Base-by-base conservation (phyloP, 1,140 invertebrate genomes). In the Microplitis demolitor region DNA sequence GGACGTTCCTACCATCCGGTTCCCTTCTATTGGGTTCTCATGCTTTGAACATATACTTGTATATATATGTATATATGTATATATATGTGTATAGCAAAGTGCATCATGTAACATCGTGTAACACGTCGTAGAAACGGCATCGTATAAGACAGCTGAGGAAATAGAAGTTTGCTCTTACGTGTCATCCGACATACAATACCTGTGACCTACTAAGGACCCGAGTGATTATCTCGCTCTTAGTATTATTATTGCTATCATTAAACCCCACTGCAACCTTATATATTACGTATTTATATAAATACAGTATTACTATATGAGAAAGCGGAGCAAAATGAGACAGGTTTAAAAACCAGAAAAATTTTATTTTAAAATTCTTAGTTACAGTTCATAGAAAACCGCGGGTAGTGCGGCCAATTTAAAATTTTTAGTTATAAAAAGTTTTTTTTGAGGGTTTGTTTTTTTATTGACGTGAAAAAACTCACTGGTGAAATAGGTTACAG, bases 1-100 rank as follows among this genome's bases (percentile, higher is more conserved):
- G 69, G 69, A 76, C 66, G 72, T 69, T 66, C 64, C 69, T 69
- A 74, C 63, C 72, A 74, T 76, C 75, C 75, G 75, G 75, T 69
- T 64, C 66, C 66, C 58, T 67, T 62, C 6, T 31, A 39, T 56
- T 72, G 39, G 66, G 69, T 56, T 56, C 45, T 35, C 39, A 16
- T 16, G n/a, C n/a, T 31, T 51, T n/a, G 71, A 69, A 64, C 50
- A 61, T 68, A 11, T 11, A 45, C 11, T 5, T 39, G 5, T 39
- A 9, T 5, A 9, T 39, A 2, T 39, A 73, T 72, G 69, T 51
- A 61, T 68, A 11, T 11, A 45, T 45, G 39, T 45, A 6, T 45
- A 11, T 6, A 11, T 45, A 3, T 45, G 39, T 72, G 58, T 60
- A 56, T 62, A 60, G 54, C 14, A 50, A 69, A 64, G 50, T 53